Evolutionary conservation across 2,797 vertebrate genomes (phyloP), one percentile per base, ranked within the genome.

Genomic region (Clarias fuscus): DNA sequence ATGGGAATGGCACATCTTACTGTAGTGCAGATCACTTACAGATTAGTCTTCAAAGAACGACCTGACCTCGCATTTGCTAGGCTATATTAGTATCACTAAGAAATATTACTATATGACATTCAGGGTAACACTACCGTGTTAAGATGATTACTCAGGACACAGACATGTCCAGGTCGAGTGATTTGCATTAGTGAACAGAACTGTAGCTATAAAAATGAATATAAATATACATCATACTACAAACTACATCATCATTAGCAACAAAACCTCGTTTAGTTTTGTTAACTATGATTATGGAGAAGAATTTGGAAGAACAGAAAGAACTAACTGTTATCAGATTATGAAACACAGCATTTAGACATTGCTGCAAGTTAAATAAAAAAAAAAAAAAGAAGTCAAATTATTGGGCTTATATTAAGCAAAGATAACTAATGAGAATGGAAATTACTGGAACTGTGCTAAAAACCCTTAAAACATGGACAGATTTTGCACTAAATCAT

Each of bases 81-180:
- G 30, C 71, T 77, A 59, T 70, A 75, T 67, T 65, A 82, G 48
- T 68, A 59, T 22, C 65, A 77, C 27, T 77, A 64, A 82, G 48
- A 68, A 14, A 72, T 20, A 33, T 83, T 62, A 62, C 27, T 70
- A 20, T 27, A 30, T 30, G 22, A 43, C 40, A 70, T 40, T 67
- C 43, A 30, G 11, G 65, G 59, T 83, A 64, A 81, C n/a, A 22
- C 58, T 33, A 73, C 77, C 10, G 8, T 8, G 0, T 24, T 2
- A 77, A 77, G 70, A 56, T 64, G 58, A 64, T 72, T 33, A 73
- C 43, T 75, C 30, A 43, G 20, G 30, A 67, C 30, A 75, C 59
- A 59, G 79, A 67, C 70, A 37, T 82, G 40, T 68, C 77, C 68
- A 27, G 65, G 24, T 72, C 24, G 20, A n/a, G 48, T 48, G 71